phyloP scores from a whole-genome alignment of 2,888 invertebrate genomes.

The Orchesella flavescens region DNA sequence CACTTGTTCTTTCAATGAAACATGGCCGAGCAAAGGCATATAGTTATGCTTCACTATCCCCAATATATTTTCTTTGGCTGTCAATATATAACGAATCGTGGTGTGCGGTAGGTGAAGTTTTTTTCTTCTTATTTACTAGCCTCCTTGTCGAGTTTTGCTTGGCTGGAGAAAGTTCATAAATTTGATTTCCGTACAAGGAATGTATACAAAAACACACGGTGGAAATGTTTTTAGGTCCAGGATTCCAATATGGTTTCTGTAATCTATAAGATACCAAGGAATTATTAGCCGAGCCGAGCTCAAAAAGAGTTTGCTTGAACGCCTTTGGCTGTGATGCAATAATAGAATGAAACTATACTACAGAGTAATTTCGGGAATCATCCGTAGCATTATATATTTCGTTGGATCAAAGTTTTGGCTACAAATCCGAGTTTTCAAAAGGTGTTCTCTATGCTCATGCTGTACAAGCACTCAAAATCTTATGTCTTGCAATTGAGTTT shows the following conservation, averaged over 20 bases:
- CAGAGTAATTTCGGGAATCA: neutral
- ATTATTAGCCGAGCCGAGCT: conserved; percentile 39
- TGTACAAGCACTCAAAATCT: neutral
- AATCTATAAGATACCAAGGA: conserved; percentile 5
- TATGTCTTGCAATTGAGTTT: neutral
- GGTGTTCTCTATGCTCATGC: too few relatives aligned
- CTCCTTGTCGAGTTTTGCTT: conserved; percentile 52
- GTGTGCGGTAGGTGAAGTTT: conserved; percentile 46
- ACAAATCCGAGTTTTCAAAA: neutral
- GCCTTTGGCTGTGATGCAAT: neutral
- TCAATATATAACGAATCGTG: conserved; percentile 50
- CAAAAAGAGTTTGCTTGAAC: conserved; percentile 18
- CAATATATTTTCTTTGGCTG: conserved; percentile 39
- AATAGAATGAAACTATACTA: neutral
- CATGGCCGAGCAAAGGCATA: too few relatives aligned
- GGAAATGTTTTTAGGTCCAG: conserved; percentile 47
- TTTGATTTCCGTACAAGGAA: conserved; percentile 60
- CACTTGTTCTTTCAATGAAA: conserved; percentile 26
- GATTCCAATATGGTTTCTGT: neutral
- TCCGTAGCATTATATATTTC: neutral
- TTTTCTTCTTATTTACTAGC: conserved; percentile 42
- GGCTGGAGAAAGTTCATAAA: conserved; percentile 62
- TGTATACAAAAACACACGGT: conserved; percentile 57
- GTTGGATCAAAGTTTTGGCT: conserved; percentile 12
- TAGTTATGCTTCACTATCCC: neutral